Base-by-base conservation (phyloP, 2,888 invertebrate genomes). In the Chaetoderma sp. region DNA sequence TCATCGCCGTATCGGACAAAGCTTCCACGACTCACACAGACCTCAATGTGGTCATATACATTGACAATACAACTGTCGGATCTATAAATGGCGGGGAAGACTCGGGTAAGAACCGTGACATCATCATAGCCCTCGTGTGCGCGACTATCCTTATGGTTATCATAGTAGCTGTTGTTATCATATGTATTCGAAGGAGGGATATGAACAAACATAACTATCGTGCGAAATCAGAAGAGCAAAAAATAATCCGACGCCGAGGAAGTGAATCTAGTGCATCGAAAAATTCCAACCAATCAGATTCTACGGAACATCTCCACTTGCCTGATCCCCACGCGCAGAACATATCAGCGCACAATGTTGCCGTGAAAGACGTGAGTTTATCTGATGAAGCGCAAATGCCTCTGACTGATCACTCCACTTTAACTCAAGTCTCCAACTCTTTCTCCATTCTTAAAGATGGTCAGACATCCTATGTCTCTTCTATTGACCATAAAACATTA, bases 1-100 rank as follows among this genome's bases (percentile, higher is more conserved):
- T 36, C 21, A 44, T 66, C 1, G 49, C 36, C 28, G 66, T 66
- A 18, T n/a, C 27, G 2, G 66, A 66, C 45, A 33, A 1, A 58
- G 66, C 10, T 30, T 54, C n/a, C 50, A 61, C n/a, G 39, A 45
- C 18, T 44, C 33, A 47, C 18, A n/a, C n/a, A n/a, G n/a, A n/a
- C n/a, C n/a, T n/a, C n/a, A n/a, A n/a, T n/a, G n/a, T 52, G 13
- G 16, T 16, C 13, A 21, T 52, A 13, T 16, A 30, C 32, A 30
- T 52, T 8, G 52, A 52, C 32, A 52, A 52, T 21, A 30, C 52
- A 13, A 52, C 52, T 6, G 32, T 33, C 2, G 16, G 28, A n/a
- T 16, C 16, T 16, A 28, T 52, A 13, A 4, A 18, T n/a, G 28
- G 1, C n/a, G 52, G 32, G 18, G 27, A 52, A 8, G 28, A 32